Conservation (phyloP, 2,797 vertebrate genomes). For the Mus caroli region DNA sequence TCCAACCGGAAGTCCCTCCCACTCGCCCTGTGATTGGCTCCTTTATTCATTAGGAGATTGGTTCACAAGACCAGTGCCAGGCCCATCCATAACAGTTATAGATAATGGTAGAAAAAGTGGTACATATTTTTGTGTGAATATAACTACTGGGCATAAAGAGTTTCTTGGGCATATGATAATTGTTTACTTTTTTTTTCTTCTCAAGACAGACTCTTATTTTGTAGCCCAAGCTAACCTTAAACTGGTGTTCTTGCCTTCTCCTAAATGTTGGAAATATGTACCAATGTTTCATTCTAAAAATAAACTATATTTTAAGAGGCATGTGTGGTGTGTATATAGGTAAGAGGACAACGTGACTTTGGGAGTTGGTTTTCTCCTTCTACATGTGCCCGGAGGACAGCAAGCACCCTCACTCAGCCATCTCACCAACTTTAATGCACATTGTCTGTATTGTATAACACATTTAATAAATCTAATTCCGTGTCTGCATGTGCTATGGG, state of each 20-base stretch:
- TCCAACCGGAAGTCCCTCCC: too few relatives aligned
- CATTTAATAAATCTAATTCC: not conserved
- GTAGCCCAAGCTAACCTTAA: not conserved
- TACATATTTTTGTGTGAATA: not conserved
- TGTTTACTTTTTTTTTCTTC: not conserved
- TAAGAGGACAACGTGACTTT: not conserved
- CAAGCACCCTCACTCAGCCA: not conserved
- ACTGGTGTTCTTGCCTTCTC: not conserved
- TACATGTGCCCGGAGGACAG: not conserved
- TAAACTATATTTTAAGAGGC: not conserved
- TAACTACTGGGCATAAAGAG: not conserved
- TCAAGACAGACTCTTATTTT: not conserved
- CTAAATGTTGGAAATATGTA: not conserved
- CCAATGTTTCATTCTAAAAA: not conserved
- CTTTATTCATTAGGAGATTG: too few relatives aligned
- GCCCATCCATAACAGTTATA: too few relatives aligned
- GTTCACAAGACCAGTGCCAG: too few relatives aligned
- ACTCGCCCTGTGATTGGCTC: too few relatives aligned
- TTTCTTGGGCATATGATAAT: not conserved
- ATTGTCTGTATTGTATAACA: not conserved
- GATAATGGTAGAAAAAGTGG: not conserved
- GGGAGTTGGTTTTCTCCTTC: not conserved
- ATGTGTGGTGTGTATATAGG: not conserved
- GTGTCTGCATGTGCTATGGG: not conserved
- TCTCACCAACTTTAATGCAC: not conserved